Conservation (phyloP, 2,797 vertebrate genomes). For the Melanotaenia parkinsoni region DNA sequence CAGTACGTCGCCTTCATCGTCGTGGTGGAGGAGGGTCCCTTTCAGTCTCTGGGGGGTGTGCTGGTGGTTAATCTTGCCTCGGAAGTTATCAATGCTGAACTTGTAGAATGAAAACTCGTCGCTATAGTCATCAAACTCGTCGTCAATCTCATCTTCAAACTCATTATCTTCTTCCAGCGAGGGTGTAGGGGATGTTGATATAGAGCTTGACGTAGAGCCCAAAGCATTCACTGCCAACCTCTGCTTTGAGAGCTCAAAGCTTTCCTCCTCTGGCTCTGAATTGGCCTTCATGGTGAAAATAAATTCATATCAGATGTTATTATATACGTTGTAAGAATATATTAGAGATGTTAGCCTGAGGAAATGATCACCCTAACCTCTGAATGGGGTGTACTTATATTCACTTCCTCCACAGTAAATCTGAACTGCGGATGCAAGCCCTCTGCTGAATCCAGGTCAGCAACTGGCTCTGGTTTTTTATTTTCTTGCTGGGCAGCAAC, state of each 20-base stretch:
- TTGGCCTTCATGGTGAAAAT: constrained; percentile 10
- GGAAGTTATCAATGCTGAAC: constrained; percentile 90
- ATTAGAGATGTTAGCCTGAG: not conserved
- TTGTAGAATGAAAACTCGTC: constrained; percentile 88
- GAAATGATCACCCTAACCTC: constrained; percentile 75
- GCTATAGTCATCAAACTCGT: constrained; percentile 62
- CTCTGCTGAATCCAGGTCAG: constrained; percentile 82
- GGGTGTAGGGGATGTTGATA: not conserved
- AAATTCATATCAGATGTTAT: not conserved
- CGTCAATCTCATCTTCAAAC: constrained; percentile 39
- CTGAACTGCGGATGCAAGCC: constrained; percentile 76
- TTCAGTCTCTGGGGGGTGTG: constrained; percentile 82
- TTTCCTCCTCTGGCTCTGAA: constrained; percentile 25
- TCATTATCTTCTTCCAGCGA: constrained; percentile 65
- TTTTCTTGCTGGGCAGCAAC: constrained; percentile 28
- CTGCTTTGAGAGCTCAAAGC: not conserved
- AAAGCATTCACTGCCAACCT: not conserved
- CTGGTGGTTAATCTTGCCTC: constrained; percentile 71
- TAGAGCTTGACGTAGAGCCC: not conserved
- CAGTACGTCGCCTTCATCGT: constrained; percentile 87
- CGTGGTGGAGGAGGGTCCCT: constrained; percentile 89
- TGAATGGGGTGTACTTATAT: constrained; percentile 71
- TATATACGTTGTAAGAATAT: not conserved
- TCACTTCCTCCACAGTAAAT: constrained; percentile 58
- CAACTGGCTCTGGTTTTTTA: constrained; percentile 62